Base-by-base conservation (phyloP, 2,797 vertebrate genomes). In the Cossypha caffra region DNA sequence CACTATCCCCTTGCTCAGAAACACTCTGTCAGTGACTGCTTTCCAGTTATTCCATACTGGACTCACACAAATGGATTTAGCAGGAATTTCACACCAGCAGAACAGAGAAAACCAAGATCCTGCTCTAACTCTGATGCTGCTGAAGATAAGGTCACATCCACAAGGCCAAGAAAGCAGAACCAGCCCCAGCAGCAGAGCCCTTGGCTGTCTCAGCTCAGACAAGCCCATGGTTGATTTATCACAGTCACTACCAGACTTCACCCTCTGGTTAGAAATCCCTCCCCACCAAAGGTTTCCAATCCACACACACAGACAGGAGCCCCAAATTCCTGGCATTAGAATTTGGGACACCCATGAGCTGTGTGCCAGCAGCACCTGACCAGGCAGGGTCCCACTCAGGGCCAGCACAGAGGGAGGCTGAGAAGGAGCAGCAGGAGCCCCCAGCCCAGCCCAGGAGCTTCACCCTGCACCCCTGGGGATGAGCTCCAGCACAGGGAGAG, bases 381-480 rank as follows among this genome's bases (percentile, higher is more conserved):
- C 51, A 45, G n/a, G 11, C 29, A 5, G 12, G 31, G 66, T 37
- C 37, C 37, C 37, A 37, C 37, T 7, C 37, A 37, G 37, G 8
- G n/a, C 31, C 35, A 51, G 43, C 38, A 71, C 40, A 43, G 13
- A 45, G 35, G 7, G 29, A 59, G 13, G 11, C 3, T 3, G 23
- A 45, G 15, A 4, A 55, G 33, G 28, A 0, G 10, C 40, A 88
- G 69, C 67, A 93, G 51, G 58, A 74, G 17, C 62, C 35, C 16
- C 11, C 57, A 74, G 13, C 31, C 67, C 74, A 63, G 38, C 6
- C 45, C 68, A 13, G 62, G 11, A 61, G 50, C 64, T 67, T 37
- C 61, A 50, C n/a, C 24, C 1, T 6, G 45, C 14, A 6, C 0
- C 0, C 64, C 31, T 14, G 61, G 42, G 38, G 62, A 81, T 0